A percentile compares a stretch with the other conserved stretches of the same genome.
Conservation (phyloP, 1,140 invertebrate genomes). For the Trichomalopsis sarcophagae region DNA sequence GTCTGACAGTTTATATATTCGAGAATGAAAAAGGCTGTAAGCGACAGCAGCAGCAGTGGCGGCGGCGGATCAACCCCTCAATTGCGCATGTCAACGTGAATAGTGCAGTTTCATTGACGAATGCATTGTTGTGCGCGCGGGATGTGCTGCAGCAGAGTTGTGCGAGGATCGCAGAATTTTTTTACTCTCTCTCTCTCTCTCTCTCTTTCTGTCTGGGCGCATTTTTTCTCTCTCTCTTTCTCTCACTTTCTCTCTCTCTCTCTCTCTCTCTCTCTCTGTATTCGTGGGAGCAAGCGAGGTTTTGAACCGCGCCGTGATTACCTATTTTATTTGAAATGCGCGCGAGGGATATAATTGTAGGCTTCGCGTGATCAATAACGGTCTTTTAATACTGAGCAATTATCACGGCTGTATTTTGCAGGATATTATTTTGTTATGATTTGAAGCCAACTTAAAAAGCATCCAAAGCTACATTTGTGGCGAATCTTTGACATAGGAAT, state of each 20-base stretch:
- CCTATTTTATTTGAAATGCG: slow-evolving; percentile 10
- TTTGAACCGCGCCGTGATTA: neutral
- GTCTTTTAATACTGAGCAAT: neutral
- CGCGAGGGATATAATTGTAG: neutral
- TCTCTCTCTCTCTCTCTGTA: neutral
- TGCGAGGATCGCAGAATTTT: slow-evolving; percentile 36
- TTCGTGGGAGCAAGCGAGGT: neutral
- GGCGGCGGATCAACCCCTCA: slow-evolving; percentile 48
- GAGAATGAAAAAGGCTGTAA: slow-evolving; percentile 50
- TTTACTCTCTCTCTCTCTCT: slow-evolving; percentile 15
- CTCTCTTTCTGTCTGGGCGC: neutral
- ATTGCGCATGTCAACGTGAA: slow-evolving; percentile 51
- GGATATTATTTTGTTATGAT: too few relatives aligned
- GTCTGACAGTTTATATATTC: slow-evolving; percentile 51
- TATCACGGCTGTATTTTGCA: neutral
- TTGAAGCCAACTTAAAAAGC: too few relatives aligned
- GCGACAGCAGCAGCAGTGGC: slow-evolving; percentile 30
- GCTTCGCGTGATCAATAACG: neutral
- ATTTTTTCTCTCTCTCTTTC: slow-evolving; percentile 9
- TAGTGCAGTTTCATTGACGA: slow-evolving; percentile 53
- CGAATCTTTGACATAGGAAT: too few relatives aligned
- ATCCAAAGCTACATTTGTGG: too few relatives aligned
- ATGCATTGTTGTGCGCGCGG: slow-evolving; percentile 39
- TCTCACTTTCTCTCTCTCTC: neutral
- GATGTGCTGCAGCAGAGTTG: slow-evolving; percentile 1